Base-by-base conservation (phyloP, 2,113 vertebrate genomes). In the Gambusia affinis region DNA sequence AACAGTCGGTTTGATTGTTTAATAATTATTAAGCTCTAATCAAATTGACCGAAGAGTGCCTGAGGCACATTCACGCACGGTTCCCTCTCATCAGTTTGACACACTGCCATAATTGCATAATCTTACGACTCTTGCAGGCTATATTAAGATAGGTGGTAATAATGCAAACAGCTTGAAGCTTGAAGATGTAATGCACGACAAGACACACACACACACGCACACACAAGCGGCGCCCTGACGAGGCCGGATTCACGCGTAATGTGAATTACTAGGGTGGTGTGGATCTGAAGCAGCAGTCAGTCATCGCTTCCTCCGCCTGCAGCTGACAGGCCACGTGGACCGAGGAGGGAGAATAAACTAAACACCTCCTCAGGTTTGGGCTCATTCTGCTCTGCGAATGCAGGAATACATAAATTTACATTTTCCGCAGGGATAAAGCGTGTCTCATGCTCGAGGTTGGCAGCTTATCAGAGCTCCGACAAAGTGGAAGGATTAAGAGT, bases 201-300 rank as follows among this genome's bases (percentile, higher is more conserved):
- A 67, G 31, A 24, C 60, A 22, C 37, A 42, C 63, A 70, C 64
- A 64, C 64, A 78, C 62, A 62, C 47, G 31, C 67, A 72, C 4
- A 51, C 47, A n/a, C n/a, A n/a, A 70, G 62, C 57, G 60, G 31
- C 29, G 37, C 37, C 77, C 37, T 75, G 67, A 65, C 4, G 11
- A 83, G 78, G 39, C 60, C 27, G 64, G 35, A 82, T 71, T 84
- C 68, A 79, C 75, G 79, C 75, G 2, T 75, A 35, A 68, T 76
- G 75, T 81, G 87, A 91, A 92, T 93, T 91, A 87, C 73, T 80
- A 70, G 75, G 82, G 82, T 73, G 72, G 76, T 65, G 66, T 60
- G 78, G 82, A 73, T 85, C 54, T 60, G 22, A 83, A 42, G 67
- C 8, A 28, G 31, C 60, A 81, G 88, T 85, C 84, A 86, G 72